phyloP scores from a whole-genome alignment of 2,797 vertebrate genomes.

The Coracias cyanogaster region DNA sequence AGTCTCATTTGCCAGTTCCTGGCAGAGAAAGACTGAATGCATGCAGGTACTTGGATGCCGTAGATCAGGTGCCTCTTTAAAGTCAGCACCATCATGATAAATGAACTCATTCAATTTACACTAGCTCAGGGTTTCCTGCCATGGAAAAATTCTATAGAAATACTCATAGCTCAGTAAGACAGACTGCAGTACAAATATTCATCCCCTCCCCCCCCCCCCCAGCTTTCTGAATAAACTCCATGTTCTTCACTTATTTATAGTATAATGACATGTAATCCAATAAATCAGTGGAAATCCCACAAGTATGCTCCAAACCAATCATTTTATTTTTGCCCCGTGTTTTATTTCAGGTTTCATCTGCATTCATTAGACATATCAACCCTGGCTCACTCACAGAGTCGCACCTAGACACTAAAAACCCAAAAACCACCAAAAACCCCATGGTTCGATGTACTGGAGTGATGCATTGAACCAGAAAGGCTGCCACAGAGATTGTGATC shows the following conservation, averaged over 20 bases:
- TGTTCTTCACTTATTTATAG: not conserved
- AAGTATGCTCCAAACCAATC: not conserved
- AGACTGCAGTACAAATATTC: not conserved
- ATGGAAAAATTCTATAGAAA: not conserved
- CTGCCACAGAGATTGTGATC: not conserved
- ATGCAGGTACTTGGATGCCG: not conserved
- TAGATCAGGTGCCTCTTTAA: not conserved
- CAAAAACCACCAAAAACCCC: not conserved
- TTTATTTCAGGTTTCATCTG: not conserved
- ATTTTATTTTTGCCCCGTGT: not conserved
- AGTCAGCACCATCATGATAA: not conserved
- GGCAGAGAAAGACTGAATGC: not conserved
- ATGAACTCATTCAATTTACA: not conserved
- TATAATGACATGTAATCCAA: not conserved
- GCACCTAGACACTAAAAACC: too few relatives aligned
- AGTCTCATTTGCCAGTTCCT: not conserved
- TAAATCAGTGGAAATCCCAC: not conserved
- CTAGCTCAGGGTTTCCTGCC: not conserved
- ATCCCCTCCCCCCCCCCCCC: not conserved
- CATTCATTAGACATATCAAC: not conserved
- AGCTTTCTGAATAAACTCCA: not conserved
- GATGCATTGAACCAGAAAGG: not conserved
- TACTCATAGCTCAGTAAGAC: not conserved
- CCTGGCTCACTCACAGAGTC: not conserved
- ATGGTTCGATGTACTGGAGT: not conserved